Evolutionary conservation across 2,888 invertebrate genomes (phyloP).

Genomic region (Dryobotodes eremita): DNA sequence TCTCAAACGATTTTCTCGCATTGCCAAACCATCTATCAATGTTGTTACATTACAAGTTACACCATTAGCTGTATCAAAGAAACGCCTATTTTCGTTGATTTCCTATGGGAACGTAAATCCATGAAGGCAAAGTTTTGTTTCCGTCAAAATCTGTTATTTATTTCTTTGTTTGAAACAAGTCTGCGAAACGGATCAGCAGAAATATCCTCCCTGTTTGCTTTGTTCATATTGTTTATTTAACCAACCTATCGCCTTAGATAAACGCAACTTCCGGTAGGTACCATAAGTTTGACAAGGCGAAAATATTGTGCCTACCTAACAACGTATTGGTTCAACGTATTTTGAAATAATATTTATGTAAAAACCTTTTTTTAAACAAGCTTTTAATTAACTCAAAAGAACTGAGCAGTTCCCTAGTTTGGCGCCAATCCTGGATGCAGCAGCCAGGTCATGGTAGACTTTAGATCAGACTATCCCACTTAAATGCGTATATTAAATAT

Average conservation of each 20-base stretch:
- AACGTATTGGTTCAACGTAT: too few relatives aligned
- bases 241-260: neutral
- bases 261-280: neutral
- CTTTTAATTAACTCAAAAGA: too few relatives aligned
- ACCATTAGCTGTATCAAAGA: slow-evolving; percentile 35
- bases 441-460: too few relatives aligned
- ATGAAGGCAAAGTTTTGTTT: slow-evolving; percentile 1
- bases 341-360: too few relatives aligned
- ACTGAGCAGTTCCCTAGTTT: too few relatives aligned
- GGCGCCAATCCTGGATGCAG: too few relatives aligned
- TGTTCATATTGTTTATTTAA: neutral
- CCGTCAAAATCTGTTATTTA: slow-evolving; percentile 32
- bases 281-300: neutral
- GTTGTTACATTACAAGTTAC: slow-evolving; percentile 28
- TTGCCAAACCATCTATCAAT: slow-evolving; percentile 18
- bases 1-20: neutral
- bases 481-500: too few relatives aligned
- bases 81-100: slow-evolving; percentile 23
- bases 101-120: slow-evolving; percentile 18
- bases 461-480: too few relatives aligned
- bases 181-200: slow-evolving; percentile 16
- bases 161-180: slow-evolving; percentile 31
- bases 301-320: neutral
- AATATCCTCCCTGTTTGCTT: slow-evolving; percentile 21
- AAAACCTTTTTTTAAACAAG: too few relatives aligned